Conservation (phyloP, 2,888 invertebrate genomes). For the Coremacera marginata region DNA sequence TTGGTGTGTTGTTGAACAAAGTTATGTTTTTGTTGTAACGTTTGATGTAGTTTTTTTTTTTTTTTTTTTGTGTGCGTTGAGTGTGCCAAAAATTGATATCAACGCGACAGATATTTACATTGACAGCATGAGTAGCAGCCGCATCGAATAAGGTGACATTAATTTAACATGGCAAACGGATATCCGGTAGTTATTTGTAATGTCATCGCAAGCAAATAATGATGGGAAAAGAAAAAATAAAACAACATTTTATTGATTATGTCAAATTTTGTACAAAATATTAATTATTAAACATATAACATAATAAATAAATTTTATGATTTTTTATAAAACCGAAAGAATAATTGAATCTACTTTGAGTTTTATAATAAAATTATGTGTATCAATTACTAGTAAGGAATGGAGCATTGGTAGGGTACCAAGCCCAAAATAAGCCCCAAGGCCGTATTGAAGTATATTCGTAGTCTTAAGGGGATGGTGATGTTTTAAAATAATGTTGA, state of each 20-base stretch:
- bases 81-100: neutral
- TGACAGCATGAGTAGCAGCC: neutral
- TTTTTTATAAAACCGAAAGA: no score
- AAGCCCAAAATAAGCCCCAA: no score
- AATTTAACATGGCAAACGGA: neutral
- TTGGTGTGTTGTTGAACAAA: neutral
- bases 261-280: no score
- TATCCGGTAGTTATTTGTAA: conserved; percentile 10
- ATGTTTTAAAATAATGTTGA: no score
- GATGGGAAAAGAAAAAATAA: neutral
- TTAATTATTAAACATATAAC: no score
- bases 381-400: no score
- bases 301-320: no score
- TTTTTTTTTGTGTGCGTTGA: neutral
- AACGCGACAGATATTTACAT: neutral
- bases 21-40: neutral
- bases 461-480: no score
- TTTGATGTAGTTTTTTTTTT: neutral
- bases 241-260: neutral
- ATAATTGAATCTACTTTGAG: no score
- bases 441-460: no score
- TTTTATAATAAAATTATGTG: no score
- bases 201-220: neutral
- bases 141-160: neutral
- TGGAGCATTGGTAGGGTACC: no score